Evolutionary conservation across 2,888 invertebrate species (phyloP), one percentile per base, ranked within the genome.

Genomic region (Ornithoptera priamus): DNA sequence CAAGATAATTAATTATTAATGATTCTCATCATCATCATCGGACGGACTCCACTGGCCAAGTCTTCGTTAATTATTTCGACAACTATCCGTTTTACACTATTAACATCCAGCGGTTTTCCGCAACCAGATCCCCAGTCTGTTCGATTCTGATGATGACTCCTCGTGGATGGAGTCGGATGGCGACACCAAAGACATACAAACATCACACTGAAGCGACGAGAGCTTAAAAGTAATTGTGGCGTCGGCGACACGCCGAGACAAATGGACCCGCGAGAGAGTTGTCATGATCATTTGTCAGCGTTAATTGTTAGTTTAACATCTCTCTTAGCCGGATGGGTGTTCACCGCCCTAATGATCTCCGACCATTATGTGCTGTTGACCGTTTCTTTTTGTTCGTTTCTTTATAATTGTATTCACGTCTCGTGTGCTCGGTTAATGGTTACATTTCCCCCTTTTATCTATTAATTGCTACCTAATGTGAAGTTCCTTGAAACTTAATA

Each of bases 271-370:
- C 50, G 65, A 61, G 53, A 58, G 62, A 58, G 62, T 24, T 63
- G 62, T 63, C 46, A 53, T 42, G 15, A 46, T 65, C 65, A 65
- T 69, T 69, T 69, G 69, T 69, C 65, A 65, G 65, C 46, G 65
- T 20, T 69, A 69, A 69, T 65, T 65, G 65, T 64, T 20, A 56
- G 46, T 36, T 65, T 58, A 69, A 65, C 69, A 66, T 57, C 56
- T 69, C 62, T 62, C 62, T 62, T 57, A 58, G 57, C 56, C 36
- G 66, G 22, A 58, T 36, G 53, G 58, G 24, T 60, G 68, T 53
- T 22, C 50, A 20, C 39, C 56, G 57, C 46, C 36, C 62, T 69
- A 69, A 69, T 69, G 69, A 69, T 65, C 57, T 65, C 18, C 58
- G 65, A 65, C 58, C 65, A 65, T 69, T 68, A 58, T n/a, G 62